These are phyloP conservation scores for Phoeniculus purpureus DNA, from an alignment of 2,797 vertebrate species.

Conservation along the genomic window DNA sequence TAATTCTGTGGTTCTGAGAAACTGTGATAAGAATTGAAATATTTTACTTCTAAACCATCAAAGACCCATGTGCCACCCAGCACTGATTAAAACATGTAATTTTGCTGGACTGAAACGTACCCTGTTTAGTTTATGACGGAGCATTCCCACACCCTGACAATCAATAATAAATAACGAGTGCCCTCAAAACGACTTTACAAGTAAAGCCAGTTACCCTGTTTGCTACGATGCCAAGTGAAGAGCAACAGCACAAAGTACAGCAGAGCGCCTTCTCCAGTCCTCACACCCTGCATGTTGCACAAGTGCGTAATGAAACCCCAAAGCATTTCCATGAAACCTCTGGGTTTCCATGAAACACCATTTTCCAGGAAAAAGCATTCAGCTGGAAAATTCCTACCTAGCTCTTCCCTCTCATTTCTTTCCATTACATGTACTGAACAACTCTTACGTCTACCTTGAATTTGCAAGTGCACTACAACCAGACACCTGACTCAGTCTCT, in stretches of 20 bases:
- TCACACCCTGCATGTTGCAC: not conserved
- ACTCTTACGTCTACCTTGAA: not conserved
- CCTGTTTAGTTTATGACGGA: not conserved
- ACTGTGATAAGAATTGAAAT: not conserved
- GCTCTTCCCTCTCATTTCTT: not conserved
- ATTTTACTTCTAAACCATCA: not conserved
- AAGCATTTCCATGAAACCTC: not conserved
- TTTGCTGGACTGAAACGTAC: not conserved
- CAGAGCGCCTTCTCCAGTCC: not conserved
- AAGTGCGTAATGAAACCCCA: not conserved
- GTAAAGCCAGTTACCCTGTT: not conserved
- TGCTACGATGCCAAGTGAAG: not conserved
- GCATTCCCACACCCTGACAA: not conserved
- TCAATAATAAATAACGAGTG: not conserved
- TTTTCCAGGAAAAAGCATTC: constrained; percentile 17
- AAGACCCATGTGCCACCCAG: not conserved
- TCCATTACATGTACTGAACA: not conserved
- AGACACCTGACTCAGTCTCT: not conserved
- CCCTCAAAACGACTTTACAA: not conserved
- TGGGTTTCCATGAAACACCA: not conserved
- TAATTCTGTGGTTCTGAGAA: no score
- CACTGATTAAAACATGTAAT: not conserved
- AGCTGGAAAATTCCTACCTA: not conserved
- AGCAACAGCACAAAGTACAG: not conserved
- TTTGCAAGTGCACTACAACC: not conserved